These are phyloP conservation scores for Muscidifurax raptorellus DNA, from an alignment of 1,140 invertebrate species.

Conservation along the genomic window DNA sequence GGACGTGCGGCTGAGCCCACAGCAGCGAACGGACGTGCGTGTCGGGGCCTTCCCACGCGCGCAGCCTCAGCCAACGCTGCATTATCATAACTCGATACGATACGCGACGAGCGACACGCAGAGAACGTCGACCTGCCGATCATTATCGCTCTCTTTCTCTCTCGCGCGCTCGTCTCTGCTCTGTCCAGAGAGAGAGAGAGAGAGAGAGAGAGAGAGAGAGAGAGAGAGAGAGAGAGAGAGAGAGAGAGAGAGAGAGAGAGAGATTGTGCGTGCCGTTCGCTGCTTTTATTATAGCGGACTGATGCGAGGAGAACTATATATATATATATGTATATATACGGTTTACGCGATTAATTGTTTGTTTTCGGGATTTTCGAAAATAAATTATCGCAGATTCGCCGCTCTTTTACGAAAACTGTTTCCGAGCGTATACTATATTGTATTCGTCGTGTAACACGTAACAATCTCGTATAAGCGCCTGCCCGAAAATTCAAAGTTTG, in stretches of 20 bases:
- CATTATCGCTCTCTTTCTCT: constrained; percentile 49
- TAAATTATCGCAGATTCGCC: too few species aligned
- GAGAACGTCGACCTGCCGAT: constrained; percentile 59
- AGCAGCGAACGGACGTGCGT: neutral
- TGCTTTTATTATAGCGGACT: neutral
- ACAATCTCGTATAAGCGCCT: too few species aligned
- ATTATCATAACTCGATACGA: constrained; percentile 64
- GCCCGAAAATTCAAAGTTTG: too few species aligned
- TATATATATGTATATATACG: too few species aligned
- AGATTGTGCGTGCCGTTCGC: neutral
- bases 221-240: neutral
- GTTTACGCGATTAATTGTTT: too few species aligned
- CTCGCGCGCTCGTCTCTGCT: neutral
- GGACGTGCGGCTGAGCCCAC: neutral
- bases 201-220: neutral
- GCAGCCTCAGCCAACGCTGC: constrained; percentile 46
- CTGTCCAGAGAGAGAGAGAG: neutral
- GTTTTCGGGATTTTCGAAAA: too few species aligned
- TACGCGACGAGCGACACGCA: constrained; percentile 51
- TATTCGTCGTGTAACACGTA: too few species aligned
- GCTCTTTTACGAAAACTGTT: too few species aligned
- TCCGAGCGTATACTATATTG: too few species aligned
- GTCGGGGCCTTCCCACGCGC: constrained; percentile 24
- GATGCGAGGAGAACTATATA: too few species aligned
- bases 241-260: neutral